These are phyloP conservation scores for Notarius quadriscutis DNA, from an alignment of 2,113 vertebrate species.

Conservation along the genomic window DNA sequence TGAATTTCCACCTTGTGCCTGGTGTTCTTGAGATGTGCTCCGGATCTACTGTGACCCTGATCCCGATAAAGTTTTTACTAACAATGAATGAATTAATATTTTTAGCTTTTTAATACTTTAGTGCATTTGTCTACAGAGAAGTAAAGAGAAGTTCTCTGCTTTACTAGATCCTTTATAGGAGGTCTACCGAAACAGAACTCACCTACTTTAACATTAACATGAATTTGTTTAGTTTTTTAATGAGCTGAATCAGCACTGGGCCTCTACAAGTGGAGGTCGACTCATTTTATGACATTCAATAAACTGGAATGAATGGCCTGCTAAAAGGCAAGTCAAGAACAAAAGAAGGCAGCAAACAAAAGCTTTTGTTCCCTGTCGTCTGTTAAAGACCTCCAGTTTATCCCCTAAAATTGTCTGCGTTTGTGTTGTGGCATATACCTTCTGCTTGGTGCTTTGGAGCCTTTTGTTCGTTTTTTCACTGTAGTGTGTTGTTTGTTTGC, in stretches of 20 bases:
- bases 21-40: neutral
- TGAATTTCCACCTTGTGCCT: neutral
- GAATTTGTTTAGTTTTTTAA: neutral
- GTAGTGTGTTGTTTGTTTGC: constrained; percentile 6
- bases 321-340: constrained; percentile 11
- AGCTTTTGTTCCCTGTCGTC: constrained; percentile 30
- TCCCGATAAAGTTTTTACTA: neutral
- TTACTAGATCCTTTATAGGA: neutral
- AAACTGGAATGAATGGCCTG: constrained; percentile 21
- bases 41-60: no score
- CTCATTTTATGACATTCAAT: constrained; percentile 38
- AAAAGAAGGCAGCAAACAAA: constrained; percentile 26
- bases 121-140: neutral
- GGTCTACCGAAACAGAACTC: neutral
- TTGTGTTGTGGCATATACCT: constrained; percentile 4
- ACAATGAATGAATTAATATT: neutral
- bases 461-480: constrained; percentile 11
- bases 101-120: neutral
- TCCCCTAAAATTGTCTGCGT: neutral
- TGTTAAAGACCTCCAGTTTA: constrained; percentile 13
- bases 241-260: neutral
- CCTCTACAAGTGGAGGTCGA: neutral
- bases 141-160: neutral
- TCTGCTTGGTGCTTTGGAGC: constrained; percentile 9
- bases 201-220: neutral